phyloP scores from a whole-genome alignment of 2,888 invertebrate genomes.

The Pimpla rufipes region DNA sequence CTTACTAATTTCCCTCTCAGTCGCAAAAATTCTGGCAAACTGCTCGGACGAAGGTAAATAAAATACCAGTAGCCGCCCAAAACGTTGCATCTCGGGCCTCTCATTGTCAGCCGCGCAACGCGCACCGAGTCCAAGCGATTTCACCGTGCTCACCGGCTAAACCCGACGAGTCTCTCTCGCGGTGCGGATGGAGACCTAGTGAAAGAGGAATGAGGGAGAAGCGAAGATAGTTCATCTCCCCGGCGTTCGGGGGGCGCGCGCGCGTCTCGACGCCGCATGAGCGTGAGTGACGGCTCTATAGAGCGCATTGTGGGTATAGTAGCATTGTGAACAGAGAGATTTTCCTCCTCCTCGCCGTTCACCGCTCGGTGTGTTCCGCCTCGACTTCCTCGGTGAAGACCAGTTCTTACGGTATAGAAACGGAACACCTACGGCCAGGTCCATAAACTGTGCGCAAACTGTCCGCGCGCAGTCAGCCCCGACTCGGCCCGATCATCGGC shows the following conservation, averaged over 20 bases:
- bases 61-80: too few species aligned
- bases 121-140: too few species aligned
- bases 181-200: neutral
- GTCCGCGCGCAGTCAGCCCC: neutral
- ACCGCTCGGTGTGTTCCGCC: slow-evolving; percentile 43
- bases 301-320: slow-evolving; percentile 81
- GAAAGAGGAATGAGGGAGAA: slow-evolving; percentile 67
- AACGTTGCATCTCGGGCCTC: too few species aligned
- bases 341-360: slow-evolving; percentile 72
- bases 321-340: slow-evolving; percentile 78
- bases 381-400: slow-evolving; percentile 33
- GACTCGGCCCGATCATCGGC: slow-evolving; percentile 30
- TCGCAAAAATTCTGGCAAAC: too few species aligned
- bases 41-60: too few species aligned
- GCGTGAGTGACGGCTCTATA: slow-evolving; percentile 84
- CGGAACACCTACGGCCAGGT: slow-evolving; percentile 31
- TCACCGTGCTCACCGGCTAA: too few species aligned
- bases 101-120: too few species aligned
- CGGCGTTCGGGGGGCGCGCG: slow-evolving; percentile 70
- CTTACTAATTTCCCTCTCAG: too few species aligned
- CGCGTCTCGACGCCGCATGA: slow-evolving; percentile 53
- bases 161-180: too few species aligned
- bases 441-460: slow-evolving; percentile 63
- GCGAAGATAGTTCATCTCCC: slow-evolving; percentile 74
- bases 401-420: neutral